phyloP scores from a whole-genome alignment of 2,888 invertebrate species.

The Platerodrilus igneus region DNA sequence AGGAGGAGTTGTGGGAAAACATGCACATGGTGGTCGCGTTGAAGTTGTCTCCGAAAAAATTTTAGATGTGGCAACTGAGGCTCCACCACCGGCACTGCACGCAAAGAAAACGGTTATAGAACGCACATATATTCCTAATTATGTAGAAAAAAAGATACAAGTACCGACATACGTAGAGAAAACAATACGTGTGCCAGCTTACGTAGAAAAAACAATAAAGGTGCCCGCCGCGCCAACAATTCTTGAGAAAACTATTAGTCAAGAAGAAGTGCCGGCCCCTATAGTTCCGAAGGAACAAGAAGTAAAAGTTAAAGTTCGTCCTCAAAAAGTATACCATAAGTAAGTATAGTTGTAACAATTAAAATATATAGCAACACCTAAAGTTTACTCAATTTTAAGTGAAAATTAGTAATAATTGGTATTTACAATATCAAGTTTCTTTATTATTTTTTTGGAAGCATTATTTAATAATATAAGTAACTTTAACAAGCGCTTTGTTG shows the following conservation, averaged over 20 bases:
- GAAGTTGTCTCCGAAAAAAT: constrained; percentile 12
- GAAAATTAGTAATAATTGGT: too few relatives aligned
- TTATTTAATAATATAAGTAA: too few relatives aligned
- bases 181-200: constrained; percentile 42
- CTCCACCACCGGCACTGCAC: constrained; percentile 11
- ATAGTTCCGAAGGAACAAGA: too few relatives aligned
- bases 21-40: too few relatives aligned
- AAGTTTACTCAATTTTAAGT: too few relatives aligned
- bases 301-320: background rate
- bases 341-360: too few relatives aligned
- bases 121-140: constrained; percentile 43
- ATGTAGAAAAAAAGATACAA: constrained; percentile 43
- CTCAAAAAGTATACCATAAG: constrained; percentile 8
- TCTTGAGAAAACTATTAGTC: constrained; percentile 39
- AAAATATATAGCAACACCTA: too few relatives aligned
- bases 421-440: too few relatives aligned
- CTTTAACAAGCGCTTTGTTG: too few relatives aligned
- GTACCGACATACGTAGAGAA: constrained; percentile 45
- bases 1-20: background rate
- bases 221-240: constrained; percentile 41
- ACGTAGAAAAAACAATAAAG: constrained; percentile 40
- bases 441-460: too few relatives aligned
- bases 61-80: constrained; percentile 23
- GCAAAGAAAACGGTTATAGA: constrained; percentile 38
- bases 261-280: constrained; percentile 26